Evolutionary conservation across 2,888 invertebrate genomes (phyloP), one percentile per base, ranked within the genome.

Genomic region (Pristionchus maxplancki): DNA sequence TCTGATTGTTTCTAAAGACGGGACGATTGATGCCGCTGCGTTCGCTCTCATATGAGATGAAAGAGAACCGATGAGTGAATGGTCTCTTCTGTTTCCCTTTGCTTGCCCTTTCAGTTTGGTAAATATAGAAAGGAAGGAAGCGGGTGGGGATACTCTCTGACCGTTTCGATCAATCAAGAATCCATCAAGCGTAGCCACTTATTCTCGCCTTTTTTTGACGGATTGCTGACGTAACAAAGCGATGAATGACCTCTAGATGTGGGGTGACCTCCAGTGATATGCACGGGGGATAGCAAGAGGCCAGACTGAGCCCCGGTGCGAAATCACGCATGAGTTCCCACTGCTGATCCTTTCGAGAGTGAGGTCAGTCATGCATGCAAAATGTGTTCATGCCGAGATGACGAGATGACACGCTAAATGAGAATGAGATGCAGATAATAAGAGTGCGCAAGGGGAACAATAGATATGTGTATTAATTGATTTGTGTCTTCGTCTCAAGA

Each of bases 31-130:
- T 28, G 44, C 28, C 28, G 44, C 67, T 15, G 8, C 67, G 13
- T 28, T 48, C 24, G 78, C 44, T 78, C 44, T 8, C n/a, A n/a
- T n/a, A 48, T 78, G n/a, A 28, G 78, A 78, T 78, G 44, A 78
- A 78, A 78, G 78, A 28, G 78, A 1, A 15, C 89, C 85, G 62
- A 71, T 84, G 86, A 64, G 64, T 62, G 84, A 86, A 88, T 89
- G 89, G 89, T 82, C 78, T 53, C 31, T 28, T 87, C 37, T 71
- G 62, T 62, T 87, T 74, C 67, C 82, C 50, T 31, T 37, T 88
- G 20, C 40, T 71, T 34, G 78, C 62, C 24, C 37, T 81, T 64
- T 78, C 37, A 44, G 78, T 28, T 40, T 40, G 78, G 78, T 78
- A 78, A 78, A 78, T 78, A 78, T 78, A 44, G 48, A 15, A 78